A percentile compares a stretch with the other conserved stretches of the same genome.
These are phyloP conservation scores for Menidia menidia DNA, from an alignment of 2,797 vertebrate species.

Conservation along the genomic window DNA sequence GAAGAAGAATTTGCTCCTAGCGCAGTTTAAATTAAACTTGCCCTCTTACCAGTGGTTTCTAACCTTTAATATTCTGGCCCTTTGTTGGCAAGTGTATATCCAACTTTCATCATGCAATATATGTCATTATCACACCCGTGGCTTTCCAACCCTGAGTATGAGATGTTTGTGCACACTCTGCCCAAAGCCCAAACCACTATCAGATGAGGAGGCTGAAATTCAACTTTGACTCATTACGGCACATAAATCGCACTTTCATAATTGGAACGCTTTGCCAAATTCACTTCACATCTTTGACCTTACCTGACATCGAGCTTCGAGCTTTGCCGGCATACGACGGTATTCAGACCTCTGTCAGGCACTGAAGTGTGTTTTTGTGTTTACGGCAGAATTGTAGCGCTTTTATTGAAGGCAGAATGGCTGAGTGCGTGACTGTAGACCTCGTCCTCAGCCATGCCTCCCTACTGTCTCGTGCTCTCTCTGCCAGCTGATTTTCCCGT, in stretches of 20 bases:
- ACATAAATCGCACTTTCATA: constrained; percentile 43
- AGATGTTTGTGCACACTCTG: constrained; percentile 53
- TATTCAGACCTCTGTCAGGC: constrained; percentile 23
- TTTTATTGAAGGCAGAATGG: constrained; percentile 55
- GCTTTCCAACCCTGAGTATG: constrained; percentile 45
- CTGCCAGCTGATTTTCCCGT: constrained; percentile 71
- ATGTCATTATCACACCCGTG: constrained; percentile 57
- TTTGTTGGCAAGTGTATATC: constrained; percentile 78
- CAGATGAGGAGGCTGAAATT: constrained; percentile 47
- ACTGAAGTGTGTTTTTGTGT: constrained; percentile 51
- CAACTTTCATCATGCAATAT: constrained; percentile 78
- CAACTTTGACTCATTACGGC: constrained; percentile 50
- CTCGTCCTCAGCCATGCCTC: constrained; percentile 43
- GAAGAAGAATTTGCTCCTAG: constrained; percentile 74
- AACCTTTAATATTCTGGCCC: constrained; percentile 81
- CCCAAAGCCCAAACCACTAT: constrained; percentile 32
- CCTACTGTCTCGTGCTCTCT: constrained; percentile 53
- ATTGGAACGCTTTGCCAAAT: constrained; percentile 40
- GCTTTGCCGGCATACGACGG: constrained; percentile 9
- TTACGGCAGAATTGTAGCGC: constrained; percentile 35
- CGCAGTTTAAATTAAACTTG: constrained; percentile 83
- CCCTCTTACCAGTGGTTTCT: constrained; percentile 75
- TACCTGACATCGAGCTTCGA: constrained; percentile 39
- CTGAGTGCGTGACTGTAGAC: constrained; percentile 57
- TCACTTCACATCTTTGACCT: constrained; percentile 21